phyloP scores from a whole-genome alignment of 2,888 invertebrate species.

The Congeria kusceri region DNA sequence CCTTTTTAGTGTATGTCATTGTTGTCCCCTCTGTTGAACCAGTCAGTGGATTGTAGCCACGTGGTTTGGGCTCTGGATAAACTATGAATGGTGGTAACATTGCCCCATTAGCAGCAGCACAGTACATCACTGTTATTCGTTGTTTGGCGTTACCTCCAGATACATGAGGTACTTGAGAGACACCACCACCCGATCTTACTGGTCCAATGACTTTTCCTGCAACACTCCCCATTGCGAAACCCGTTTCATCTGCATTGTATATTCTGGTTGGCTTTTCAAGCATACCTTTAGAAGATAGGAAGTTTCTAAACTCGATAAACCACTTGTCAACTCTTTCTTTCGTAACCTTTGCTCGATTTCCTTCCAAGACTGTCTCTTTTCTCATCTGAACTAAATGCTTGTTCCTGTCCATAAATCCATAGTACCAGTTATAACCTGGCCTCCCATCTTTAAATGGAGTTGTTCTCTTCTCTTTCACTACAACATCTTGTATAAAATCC shows the following conservation, averaged over 20 bases:
- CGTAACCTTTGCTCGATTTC: conserved; percentile 32
- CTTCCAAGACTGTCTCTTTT: conserved; percentile 39
- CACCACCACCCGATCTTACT: not conserved
- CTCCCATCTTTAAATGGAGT: conserved; percentile 34
- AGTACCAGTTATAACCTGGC: conserved; percentile 50
- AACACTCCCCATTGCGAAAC: conserved; percentile 37
- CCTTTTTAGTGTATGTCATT: conserved; percentile 47
- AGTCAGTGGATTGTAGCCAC: conserved; percentile 38
- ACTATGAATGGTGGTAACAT: conserved; percentile 49
- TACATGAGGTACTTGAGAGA: too few species aligned
- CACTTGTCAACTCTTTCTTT: conserved; percentile 36
- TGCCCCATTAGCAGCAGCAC: conserved; percentile 37
- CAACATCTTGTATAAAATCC: conserved; percentile 27
- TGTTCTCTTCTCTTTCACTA: conserved; percentile 27
- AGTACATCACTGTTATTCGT: conserved; percentile 49
- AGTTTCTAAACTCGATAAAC: conserved; percentile 40
- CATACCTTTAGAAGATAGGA: conserved; percentile 10
- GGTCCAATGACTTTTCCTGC: conserved; percentile 36
- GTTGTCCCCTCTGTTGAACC: conserved; percentile 31
- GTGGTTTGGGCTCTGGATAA: conserved; percentile 39
- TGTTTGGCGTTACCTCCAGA: conserved; percentile 37
- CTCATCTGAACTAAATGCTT: conserved; percentile 22
- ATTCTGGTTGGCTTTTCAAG: conserved; percentile 45
- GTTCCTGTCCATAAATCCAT: conserved; percentile 39
- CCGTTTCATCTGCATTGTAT: too few species aligned